A percentile compares a stretch with the other conserved stretches of the same genome.
Evolutionary conservation across 1,140 invertebrate species (phyloP).

Genomic region (Drosophila pandora): DNA sequence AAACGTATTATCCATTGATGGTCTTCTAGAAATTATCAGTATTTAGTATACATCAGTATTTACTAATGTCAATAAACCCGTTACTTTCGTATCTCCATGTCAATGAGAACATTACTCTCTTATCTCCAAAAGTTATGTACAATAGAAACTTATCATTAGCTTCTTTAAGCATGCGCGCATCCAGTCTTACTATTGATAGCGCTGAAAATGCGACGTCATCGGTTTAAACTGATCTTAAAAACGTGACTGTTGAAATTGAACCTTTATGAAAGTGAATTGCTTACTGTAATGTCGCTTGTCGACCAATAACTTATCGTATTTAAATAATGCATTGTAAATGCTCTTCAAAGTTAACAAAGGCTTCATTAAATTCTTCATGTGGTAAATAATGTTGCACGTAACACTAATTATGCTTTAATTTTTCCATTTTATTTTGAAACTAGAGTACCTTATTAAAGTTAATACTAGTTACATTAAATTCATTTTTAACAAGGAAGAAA

Average conservation of each 20-base stretch:
- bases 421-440: no score
- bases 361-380: slow-evolving; percentile 4
- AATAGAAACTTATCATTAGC: slow-evolving; percentile 78
- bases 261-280: background rate
- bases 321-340: slow-evolving; percentile 29
- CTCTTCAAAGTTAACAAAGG: slow-evolving; percentile 31
- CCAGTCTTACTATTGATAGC: slow-evolving; percentile 78
- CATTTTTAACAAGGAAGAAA: background rate
- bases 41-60: slow-evolving; percentile 44
- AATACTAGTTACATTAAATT: background rate
- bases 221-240: slow-evolving; percentile 43
- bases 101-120: no score
- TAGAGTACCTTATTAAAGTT: no score
- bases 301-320: background rate
- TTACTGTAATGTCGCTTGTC: no score
- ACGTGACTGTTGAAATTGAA: background rate
- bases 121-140: slow-evolving; percentile 29
- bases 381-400: no score
- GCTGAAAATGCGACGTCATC: slow-evolving; percentile 77
- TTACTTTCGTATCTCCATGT: no score
- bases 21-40: slow-evolving; percentile 15
- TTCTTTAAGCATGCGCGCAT: slow-evolving; percentile 76
- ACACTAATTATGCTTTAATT: no score
- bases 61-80: slow-evolving; percentile 2
- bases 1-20: slow-evolving; percentile 40